Conservation (phyloP, 37 sponge, comb jelly and placozoan species). For the Ianthella basta region DNA sequence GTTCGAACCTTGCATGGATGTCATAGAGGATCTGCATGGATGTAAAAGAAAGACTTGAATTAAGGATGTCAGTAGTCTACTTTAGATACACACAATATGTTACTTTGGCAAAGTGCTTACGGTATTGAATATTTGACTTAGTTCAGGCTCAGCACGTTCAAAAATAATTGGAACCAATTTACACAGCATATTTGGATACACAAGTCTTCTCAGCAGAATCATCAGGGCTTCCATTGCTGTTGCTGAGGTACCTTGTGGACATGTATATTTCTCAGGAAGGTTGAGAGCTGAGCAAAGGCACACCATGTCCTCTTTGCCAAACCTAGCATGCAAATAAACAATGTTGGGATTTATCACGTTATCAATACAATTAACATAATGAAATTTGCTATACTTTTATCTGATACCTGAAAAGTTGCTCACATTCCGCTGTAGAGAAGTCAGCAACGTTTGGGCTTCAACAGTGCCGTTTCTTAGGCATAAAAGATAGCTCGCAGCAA, state of each 20-base stretch:
- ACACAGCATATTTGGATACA: constrained; percentile 14
- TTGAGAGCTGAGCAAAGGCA: not conserved
- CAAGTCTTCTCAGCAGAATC: constrained; percentile 5
- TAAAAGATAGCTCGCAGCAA: not conserved
- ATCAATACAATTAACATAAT: not conserved
- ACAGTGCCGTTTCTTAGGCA: not conserved
- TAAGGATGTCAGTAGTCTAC: too few species aligned
- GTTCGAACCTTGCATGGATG: not conserved
- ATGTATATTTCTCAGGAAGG: constrained; percentile 9
- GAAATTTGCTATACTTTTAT: too few species aligned
- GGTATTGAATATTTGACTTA: constrained; percentile 5
- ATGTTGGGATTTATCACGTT: too few species aligned
- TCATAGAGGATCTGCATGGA: not conserved
- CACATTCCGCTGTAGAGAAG: constrained; percentile 4
- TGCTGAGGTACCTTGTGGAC: constrained; percentile 2
- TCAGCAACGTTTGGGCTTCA: not conserved
- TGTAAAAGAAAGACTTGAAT: too few species aligned
- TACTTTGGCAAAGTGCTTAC: too few species aligned
- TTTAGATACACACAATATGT: too few species aligned
- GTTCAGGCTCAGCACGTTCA: not conserved
- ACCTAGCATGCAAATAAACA: too few species aligned
- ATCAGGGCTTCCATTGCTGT: constrained; percentile 21
- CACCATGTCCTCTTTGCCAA: constrained; percentile 10
- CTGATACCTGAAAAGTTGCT: constrained; percentile 30
- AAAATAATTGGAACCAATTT: constrained; percentile 18